Evolutionary conservation across 2,113 vertebrate genomes (phyloP).

Genomic region (Bubo bubo): DNA sequence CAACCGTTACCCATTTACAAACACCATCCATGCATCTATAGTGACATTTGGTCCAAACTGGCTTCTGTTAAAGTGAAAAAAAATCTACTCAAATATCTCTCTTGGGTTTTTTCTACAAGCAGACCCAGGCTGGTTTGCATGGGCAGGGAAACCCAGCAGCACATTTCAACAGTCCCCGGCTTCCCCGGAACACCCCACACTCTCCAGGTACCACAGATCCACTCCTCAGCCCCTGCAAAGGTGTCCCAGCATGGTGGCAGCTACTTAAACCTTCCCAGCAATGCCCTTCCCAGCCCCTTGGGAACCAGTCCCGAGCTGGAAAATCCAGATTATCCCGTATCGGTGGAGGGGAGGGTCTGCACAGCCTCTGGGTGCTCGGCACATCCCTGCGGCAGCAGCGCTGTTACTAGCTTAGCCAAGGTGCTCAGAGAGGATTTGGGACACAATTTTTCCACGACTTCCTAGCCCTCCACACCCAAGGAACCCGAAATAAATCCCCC

Average conservation of each 20-base stretch:
- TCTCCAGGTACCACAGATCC: background rate
- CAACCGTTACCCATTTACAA: background rate
- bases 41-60: background rate
- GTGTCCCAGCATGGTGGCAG: background rate
- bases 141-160: background rate
- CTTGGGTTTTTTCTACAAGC: background rate
- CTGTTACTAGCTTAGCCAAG: background rate
- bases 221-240: background rate
- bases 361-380: background rate
- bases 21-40: background rate
- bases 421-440: background rate
- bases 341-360: background rate
- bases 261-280: background rate
- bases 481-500: background rate
- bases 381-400: fast-evolving
- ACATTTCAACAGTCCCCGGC: background rate
- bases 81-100: background rate
- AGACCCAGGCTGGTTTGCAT: background rate
- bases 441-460: background rate
- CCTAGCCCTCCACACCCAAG: background rate
- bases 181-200: background rate
- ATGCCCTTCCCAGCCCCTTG: background rate
- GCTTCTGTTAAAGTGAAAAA: background rate
- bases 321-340: slow-evolving; percentile 21
- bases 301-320: slow-evolving; percentile 11